Evolutionary conservation across 2,888 invertebrate species (phyloP), one percentile per base, ranked within the genome.

Genomic region (Periphyllus acericola): DNA sequence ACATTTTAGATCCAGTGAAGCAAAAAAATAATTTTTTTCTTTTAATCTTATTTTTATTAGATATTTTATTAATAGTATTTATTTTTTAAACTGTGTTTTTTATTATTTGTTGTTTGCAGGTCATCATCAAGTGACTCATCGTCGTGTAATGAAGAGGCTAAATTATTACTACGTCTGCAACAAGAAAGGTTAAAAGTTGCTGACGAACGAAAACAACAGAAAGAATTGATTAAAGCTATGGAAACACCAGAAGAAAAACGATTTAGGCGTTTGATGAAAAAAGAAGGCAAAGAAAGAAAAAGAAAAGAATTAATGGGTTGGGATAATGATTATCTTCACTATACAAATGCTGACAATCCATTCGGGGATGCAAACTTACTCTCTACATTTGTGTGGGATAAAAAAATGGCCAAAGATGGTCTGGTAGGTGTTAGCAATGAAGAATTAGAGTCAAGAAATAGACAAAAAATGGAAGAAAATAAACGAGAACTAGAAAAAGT

Each of bases 261-360:
- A 68, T 92, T 94, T 5, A 93, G 99, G 34, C 94, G 99, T 75
- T 92, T 99, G 74, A 94, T 94, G 85, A 99, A 99, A 91, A 99
- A 99, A 92, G 96, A 97, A 91, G 95, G 95, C 0, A 99, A 99
- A 91, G 98, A 98, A 91, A 93, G 96, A 1, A 95, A 94, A 89
- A 92, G 97, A 0, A 96, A 98, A 88, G 96, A 97, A 91, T 93
- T 97, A 90, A 98, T 98, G 98, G 98, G 98, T 11, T 98, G 98
- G 98, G 98, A 98, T 92, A 97, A 96, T 90, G 98, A 99, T 92
- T 98, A 98, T 91, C 94, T 98, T 89, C 97, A 98, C 91, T 99
- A 99, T 91, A 99, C 99, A 0, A 98, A 99, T 92, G 96, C 96
- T 83, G 99, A 99, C 92, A 99, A 99, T 92, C 99, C 99, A 0